phyloP scores from a whole-genome alignment of 2,888 invertebrate genomes.

The Nymphalis c-album region DNA sequence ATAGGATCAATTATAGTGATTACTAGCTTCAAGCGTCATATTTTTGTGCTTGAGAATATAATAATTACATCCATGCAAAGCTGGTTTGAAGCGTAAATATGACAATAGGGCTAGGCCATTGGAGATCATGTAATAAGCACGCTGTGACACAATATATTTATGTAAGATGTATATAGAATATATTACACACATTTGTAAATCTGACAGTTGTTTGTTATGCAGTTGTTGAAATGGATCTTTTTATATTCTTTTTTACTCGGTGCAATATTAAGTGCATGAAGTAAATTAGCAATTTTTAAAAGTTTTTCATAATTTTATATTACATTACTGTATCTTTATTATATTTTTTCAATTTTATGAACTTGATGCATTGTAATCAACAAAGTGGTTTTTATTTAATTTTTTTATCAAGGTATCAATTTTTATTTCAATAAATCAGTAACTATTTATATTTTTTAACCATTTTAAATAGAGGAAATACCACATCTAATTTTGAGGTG shows the following conservation, averaged over 20 bases:
- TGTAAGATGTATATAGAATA: conserved; percentile 7
- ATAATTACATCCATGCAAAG: neutral
- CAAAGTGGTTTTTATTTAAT: conserved; percentile 51
- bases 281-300: conserved; percentile 26
- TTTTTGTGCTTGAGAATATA: conserved; percentile 17
- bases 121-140: conserved; percentile 7
- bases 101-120: conserved; percentile 23
- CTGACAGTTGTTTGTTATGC: conserved; percentile 28
- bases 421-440: conserved; percentile 68
- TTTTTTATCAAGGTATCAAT: conserved; percentile 58
- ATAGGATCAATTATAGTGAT: conserved; percentile 4
- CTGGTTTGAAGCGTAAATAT: conserved; percentile 21
- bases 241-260: conserved; percentile 34
- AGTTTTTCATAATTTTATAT: conserved; percentile 48
- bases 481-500: conserved; percentile 30
- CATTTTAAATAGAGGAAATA: conserved; percentile 27
- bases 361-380: conserved; percentile 58
- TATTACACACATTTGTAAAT: conserved; percentile 13
- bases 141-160: conserved; percentile 17
- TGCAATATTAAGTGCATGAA: conserved; percentile 19
- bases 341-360: conserved; percentile 55
- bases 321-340: conserved; percentile 54
- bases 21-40: conserved; percentile 19
- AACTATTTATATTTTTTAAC: conserved; percentile 44
- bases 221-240: conserved; percentile 25